Evolutionary conservation across 92 coral and sea anemone genomes (phyloP), one percentile per base, ranked within the genome.

Genomic region (Parazoanthus swiftii): DNA sequence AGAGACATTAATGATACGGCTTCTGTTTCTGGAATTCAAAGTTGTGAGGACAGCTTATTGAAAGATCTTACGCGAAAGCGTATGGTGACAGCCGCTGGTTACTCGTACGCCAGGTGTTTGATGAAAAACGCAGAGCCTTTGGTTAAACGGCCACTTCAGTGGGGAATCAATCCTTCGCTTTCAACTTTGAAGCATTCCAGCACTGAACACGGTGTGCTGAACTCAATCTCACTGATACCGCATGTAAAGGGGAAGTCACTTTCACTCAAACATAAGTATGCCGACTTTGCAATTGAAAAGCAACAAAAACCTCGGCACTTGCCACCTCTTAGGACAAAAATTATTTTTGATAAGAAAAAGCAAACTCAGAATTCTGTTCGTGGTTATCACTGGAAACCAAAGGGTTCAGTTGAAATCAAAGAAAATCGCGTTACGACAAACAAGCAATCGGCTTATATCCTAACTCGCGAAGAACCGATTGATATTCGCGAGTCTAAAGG

Each of bases 71-170:
- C 88, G 2, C 97, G 93, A 43, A 87, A 93, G 10, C 92, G 89
- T 9, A 54, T 92, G 88, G 72, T 89, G 8, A 93, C 95, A 0
- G 91, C 93, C 39, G 91, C 88, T 5, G 95, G 98, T 15, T 91
- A 91, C 80, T 94, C 98, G 2, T 94, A 94, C 68, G 81, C 93
- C 25, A 94, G 89, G 26, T 86, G 91, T 20, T 89, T 94, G 18
- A 54, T 54, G 65, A 93, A 85, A 70, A 89, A 59, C 85, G 93
- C 95, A 66, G 90, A 85, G 70, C 98, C 98, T 18, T 89, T 92
- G 76, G 94, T 94, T 39, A 89, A 89, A 23, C 86, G 98, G 77
- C 94, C 98, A 3, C 70, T 94, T 35, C 91, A 90, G 43, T 94
- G 95, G 98, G 98, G 98, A 21, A 88, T 94, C 46, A 94, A 94